Conservation (phyloP, 2,797 vertebrate genomes). For the Chloroceryle inda region DNA sequence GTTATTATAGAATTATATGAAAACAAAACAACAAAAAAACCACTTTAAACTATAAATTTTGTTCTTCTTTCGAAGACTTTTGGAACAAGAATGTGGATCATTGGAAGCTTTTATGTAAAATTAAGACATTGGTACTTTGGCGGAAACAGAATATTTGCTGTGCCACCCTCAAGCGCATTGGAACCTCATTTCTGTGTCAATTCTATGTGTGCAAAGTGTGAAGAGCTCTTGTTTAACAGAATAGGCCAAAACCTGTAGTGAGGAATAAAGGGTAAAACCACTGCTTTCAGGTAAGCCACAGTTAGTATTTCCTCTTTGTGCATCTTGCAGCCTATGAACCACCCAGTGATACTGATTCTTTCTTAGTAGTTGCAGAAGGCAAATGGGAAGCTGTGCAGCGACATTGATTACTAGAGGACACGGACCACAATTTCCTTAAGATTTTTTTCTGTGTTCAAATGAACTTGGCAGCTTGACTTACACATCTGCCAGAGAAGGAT, state of each 20-base stretch:
- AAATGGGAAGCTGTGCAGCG: background rate
- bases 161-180: background rate
- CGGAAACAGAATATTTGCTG: background rate
- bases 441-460: background rate
- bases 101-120: constrained; percentile 31
- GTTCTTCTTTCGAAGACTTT: constrained; percentile 2
- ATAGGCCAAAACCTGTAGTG: background rate
- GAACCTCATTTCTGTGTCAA: background rate
- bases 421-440: background rate
- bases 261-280: background rate
- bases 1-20: background rate
- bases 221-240: background rate
- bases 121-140: background rate
- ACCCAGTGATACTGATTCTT: background rate
- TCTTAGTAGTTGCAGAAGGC: background rate
- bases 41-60: background rate
- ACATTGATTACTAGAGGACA: background rate
- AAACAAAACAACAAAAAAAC: constrained; percentile 37
- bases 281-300: background rate
- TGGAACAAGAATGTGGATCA: background rate
- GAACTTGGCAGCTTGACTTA: background rate
- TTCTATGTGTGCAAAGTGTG: background rate
- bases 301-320: background rate
- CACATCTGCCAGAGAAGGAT: background rate
- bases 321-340: background rate